phyloP scores from a whole-genome alignment of 2,113 vertebrate species.

The Oncorhynchus gorbuscha region DNA sequence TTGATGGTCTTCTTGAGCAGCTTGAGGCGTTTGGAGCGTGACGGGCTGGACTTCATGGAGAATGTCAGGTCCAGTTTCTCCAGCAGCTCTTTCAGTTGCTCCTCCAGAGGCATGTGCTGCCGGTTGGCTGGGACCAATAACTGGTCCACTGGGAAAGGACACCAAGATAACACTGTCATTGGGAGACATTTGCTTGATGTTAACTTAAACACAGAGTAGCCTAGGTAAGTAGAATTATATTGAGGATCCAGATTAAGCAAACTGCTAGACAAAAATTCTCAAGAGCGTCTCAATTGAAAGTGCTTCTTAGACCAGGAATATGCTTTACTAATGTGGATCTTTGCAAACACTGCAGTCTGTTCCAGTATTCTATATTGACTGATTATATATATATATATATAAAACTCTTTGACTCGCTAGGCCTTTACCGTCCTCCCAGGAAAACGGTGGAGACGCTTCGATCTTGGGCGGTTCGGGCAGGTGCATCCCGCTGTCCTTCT shows the following conservation, averaged over 20 bases:
- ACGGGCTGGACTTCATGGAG: conserved; percentile 94
- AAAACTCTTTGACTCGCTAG: no score
- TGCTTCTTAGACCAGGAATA: no score
- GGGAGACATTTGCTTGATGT: neutral
- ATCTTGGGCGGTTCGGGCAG: conserved; percentile 82
- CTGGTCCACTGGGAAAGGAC: conserved; percentile 82
- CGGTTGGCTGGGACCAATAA: conserved; percentile 85
- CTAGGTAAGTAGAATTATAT: no score
- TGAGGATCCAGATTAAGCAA: no score
- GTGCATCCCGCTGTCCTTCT: conserved; percentile 89
- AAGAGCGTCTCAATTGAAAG: no score
- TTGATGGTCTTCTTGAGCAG: conserved; percentile 91
- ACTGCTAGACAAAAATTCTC: no score
- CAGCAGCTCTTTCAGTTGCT: conserved; percentile 89
- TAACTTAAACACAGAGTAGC: neutral
- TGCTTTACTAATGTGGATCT: no score
- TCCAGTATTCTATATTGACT: no score
- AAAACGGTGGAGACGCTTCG: conserved; percentile 80
- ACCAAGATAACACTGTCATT: neutral
- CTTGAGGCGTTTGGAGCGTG: conserved; percentile 91
- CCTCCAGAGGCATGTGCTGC: conserved; percentile 82
- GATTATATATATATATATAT: no score
- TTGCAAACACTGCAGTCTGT: no score
- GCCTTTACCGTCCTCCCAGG: conserved; percentile 93
- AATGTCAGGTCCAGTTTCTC: conserved; percentile 93